Evolutionary conservation across 1,140 invertebrate species (phyloP).

Genomic region (Diprion similis): DNA sequence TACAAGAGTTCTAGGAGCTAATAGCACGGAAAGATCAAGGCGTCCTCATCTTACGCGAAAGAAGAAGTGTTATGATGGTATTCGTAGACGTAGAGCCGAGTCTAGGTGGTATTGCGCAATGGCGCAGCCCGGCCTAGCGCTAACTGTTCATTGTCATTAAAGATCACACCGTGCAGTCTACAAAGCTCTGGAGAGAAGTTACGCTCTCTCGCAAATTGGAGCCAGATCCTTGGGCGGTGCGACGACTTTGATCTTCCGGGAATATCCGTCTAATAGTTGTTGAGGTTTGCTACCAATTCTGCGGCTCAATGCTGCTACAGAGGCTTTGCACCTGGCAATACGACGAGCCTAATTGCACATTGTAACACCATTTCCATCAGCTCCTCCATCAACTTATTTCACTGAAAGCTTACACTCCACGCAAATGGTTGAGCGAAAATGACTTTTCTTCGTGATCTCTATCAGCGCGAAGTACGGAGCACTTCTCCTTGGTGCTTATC

Average conservation of each 20-base stretch:
- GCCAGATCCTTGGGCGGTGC: not conserved
- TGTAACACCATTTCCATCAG: no score
- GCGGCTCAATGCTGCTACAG: not conserved
- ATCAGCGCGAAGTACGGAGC: no score
- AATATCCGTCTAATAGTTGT: conserved; percentile 4
- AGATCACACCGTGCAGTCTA: not conserved
- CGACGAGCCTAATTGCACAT: no score
- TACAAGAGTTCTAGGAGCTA: not conserved
- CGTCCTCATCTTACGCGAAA: not conserved
- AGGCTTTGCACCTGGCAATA: no score
- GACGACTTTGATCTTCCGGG: conserved; percentile 1
- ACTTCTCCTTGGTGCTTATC: no score
- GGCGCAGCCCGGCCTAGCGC: no score
- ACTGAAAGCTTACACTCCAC: no score
- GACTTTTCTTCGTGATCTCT: no score
- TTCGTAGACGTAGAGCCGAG: not conserved
- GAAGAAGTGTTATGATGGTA: not conserved
- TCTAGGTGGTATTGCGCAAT: no score
- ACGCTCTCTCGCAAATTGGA: not conserved
- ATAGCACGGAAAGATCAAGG: not conserved
- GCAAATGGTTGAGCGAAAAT: no score
- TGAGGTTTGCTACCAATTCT: conserved; percentile 5
- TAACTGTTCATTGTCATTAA: not conserved
- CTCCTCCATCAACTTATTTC: no score
- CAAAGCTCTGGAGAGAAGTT: not conserved